phyloP scores from a whole-genome alignment of 2,797 vertebrate genomes.

The Phylloscopus collybita region DNA sequence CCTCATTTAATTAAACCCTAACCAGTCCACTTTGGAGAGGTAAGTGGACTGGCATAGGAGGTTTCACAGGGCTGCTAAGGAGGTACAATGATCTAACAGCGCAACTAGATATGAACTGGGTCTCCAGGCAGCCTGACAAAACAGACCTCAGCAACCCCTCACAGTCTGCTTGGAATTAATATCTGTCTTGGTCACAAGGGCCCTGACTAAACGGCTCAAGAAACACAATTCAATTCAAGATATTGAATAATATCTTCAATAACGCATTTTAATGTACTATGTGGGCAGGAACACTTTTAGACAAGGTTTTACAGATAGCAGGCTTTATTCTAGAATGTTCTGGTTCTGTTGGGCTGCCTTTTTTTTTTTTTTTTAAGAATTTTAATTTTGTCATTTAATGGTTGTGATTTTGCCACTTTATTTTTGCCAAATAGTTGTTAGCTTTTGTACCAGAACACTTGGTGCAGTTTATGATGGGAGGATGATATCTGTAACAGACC shows the following conservation, averaged over 20 bases:
- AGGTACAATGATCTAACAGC: not conserved
- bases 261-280: conserved; percentile 43
- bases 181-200: not conserved
- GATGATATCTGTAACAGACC: not conserved
- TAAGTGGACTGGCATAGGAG: not conserved
- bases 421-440: not conserved
- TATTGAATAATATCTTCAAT: not conserved
- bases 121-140: not conserved
- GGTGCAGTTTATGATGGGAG: not conserved
- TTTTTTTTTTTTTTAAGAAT: not conserved
- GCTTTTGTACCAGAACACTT: not conserved
- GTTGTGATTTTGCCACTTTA: not conserved
- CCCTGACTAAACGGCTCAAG: not conserved
- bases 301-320: not conserved
- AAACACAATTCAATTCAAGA: no score
- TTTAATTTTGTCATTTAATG: not conserved
- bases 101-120: not conserved
- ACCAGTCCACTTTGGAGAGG: not conserved
- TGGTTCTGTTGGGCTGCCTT: not conserved
- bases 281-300: conserved; percentile 26
- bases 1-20: not conserved
- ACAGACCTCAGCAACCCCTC: not conserved
- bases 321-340: conserved; percentile 18
- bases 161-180: not conserved
- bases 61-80: not conserved